phyloP scores from a whole-genome alignment of 2,888 invertebrate species.

The Belgica antarctica region DNA sequence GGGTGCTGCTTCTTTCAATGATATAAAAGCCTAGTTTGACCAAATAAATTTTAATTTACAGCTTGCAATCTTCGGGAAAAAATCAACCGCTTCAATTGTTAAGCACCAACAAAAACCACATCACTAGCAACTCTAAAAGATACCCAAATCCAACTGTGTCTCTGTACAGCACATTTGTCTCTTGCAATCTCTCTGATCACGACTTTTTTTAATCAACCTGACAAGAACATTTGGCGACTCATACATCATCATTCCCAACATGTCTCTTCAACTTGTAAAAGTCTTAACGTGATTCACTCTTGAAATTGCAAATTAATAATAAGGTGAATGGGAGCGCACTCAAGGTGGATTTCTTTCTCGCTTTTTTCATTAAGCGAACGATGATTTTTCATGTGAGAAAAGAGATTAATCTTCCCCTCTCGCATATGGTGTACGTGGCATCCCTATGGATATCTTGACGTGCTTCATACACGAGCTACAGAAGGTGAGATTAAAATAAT shows the following conservation, averaged over 20 bases:
- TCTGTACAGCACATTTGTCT: background rate
- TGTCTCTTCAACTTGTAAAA: slow-evolving; percentile 14
- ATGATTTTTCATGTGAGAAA: slow-evolving; percentile 30
- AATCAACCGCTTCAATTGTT: background rate
- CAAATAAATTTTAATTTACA: background rate
- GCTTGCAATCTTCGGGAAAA: background rate
- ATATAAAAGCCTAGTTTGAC: background rate
- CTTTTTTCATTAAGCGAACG: slow-evolving; percentile 32
- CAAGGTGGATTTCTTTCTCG: slow-evolving; percentile 22
- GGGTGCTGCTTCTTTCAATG: too few relatives aligned
- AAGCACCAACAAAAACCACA: background rate
- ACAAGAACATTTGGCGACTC: slow-evolving; percentile 43
- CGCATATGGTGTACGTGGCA: slow-evolving; percentile 31
- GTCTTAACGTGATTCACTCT: slow-evolving; percentile 39
- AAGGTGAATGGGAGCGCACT: slow-evolving; percentile 29
- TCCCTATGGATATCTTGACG: slow-evolving; percentile 24
- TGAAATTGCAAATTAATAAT: slow-evolving; percentile 23
- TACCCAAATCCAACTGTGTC: slow-evolving; percentile 5
- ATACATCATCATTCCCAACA: slow-evolving; percentile 39
- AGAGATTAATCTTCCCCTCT: background rate
- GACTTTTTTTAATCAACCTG: slow-evolving; percentile 37
- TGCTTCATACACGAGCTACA: slow-evolving; percentile 15
- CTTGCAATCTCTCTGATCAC: background rate
- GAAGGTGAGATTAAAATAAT: slow-evolving; percentile 44
- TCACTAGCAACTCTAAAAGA: too few relatives aligned